These are phyloP conservation scores for Epizoanthus stellaris DNA, from an alignment of 92 coral and sea anemone genomes.

Conservation along the genomic window DNA sequence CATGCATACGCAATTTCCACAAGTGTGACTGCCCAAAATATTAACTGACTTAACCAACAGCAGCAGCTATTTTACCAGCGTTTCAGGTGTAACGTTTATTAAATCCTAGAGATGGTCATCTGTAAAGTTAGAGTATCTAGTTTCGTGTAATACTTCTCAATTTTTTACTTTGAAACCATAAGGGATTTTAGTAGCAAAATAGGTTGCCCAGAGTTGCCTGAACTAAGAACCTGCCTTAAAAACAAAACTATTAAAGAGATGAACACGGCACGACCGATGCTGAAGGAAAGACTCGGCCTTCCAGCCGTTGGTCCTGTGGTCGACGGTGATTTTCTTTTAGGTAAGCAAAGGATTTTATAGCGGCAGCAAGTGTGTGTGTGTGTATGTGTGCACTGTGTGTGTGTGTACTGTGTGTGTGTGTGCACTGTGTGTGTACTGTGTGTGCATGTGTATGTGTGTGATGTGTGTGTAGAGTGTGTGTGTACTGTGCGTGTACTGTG, in stretches of 20 bases:
- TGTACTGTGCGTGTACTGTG: no score
- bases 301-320: conserved; percentile 14
- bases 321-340: background rate
- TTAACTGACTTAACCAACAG: no score
- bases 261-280: background rate
- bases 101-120: background rate
- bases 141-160: no score
- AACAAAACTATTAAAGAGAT: conserved; percentile 6
- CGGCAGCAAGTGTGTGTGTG: no score
- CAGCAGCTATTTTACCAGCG: no score
- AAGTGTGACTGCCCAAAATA: no score
- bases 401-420: background rate
- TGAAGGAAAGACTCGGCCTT: conserved; percentile 3
- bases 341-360: background rate
- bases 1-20: no score
- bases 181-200: conserved; percentile 9
- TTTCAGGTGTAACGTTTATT: background rate
- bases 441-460: no score
- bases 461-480: no score
- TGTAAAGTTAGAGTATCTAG: no score
- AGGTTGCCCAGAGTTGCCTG: conserved; percentile 7
- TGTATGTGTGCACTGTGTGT: background rate
- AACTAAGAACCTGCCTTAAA: background rate
- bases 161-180: background rate
- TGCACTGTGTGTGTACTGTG: background rate